Percentiles rank a stretch among this genome's conserved stretches.
Conservation (phyloP, 2,113 vertebrate genomes). For the Pluvialis apricaria region DNA sequence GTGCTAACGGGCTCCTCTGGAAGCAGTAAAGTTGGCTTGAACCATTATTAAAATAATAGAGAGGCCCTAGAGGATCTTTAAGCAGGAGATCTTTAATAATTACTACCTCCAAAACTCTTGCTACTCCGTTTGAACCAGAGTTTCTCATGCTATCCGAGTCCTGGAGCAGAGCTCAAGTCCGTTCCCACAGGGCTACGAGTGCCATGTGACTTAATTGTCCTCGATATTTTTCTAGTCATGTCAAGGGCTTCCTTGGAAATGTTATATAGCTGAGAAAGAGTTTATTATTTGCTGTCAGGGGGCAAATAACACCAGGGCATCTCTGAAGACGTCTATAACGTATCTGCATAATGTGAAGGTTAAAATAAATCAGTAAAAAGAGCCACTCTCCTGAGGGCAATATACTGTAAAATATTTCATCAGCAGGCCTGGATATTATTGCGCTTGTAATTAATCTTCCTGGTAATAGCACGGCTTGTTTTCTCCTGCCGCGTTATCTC, state of each 20-base stretch:
- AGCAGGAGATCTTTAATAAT: slow-evolving; percentile 25
- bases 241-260: slow-evolving; percentile 45
- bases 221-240: background rate
- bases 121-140: slow-evolving; percentile 8
- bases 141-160: slow-evolving; percentile 18
- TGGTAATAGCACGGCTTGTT: background rate
- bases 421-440: slow-evolving; percentile 55
- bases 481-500: background rate
- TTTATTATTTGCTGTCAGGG: slow-evolving; percentile 57
- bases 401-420: slow-evolving; percentile 62
- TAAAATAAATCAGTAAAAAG: slow-evolving; percentile 66
- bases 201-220: slow-evolving; percentile 42
- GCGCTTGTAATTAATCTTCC: slow-evolving; percentile 61
- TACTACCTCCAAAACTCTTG: slow-evolving; percentile 35
- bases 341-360: slow-evolving; percentile 38
- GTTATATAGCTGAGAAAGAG: slow-evolving; percentile 35
- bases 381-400: slow-evolving; percentile 41
- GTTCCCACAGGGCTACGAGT: background rate
- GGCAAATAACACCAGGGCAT: slow-evolving; percentile 41
- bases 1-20: background rate
- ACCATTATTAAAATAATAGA: slow-evolving; percentile 41
- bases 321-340: slow-evolving; percentile 16
- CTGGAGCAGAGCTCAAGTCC: background rate
- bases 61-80: slow-evolving; percentile 24
- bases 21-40: slow-evolving; percentile 11